phyloP scores from a whole-genome alignment of 35 echinoderm and acorn worm species.

The Hemicentrotus pulcherrimus region DNA sequence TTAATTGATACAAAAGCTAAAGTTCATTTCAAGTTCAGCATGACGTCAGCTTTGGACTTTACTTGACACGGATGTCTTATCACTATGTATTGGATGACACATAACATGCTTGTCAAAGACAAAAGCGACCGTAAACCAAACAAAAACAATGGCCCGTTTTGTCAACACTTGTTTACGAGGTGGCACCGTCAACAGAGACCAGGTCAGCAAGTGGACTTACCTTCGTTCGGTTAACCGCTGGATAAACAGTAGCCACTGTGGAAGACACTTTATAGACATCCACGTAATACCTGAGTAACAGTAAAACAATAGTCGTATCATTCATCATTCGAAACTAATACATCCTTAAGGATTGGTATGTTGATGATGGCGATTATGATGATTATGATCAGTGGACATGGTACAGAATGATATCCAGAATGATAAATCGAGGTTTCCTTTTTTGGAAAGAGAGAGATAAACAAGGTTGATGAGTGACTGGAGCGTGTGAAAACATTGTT shows the following conservation, averaged over 20 bases:
- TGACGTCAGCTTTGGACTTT: background rate
- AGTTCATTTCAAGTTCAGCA: background rate
- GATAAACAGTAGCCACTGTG: background rate
- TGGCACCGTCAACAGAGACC: background rate
- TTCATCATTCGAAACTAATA: background rate
- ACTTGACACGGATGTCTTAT: background rate
- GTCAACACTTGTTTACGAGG: background rate
- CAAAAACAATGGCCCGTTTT: background rate
- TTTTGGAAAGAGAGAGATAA: background rate
- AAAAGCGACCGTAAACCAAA: background rate
- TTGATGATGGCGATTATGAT: no score
- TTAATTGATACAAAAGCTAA: background rate
- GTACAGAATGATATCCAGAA: background rate
- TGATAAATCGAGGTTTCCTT: background rate
- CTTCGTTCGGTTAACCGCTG: background rate
- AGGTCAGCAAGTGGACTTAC: background rate
- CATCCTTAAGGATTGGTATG: background rate
- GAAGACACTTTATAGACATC: background rate
- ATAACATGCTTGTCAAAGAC: background rate
- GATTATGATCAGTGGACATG: background rate
- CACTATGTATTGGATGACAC: background rate
- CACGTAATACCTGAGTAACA: background rate
- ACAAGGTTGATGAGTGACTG: background rate
- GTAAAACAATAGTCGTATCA: background rate
- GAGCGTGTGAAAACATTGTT: background rate